phyloP scores from a whole-genome alignment of 2,797 vertebrate species.

The Carcharodon carcharias region DNA sequence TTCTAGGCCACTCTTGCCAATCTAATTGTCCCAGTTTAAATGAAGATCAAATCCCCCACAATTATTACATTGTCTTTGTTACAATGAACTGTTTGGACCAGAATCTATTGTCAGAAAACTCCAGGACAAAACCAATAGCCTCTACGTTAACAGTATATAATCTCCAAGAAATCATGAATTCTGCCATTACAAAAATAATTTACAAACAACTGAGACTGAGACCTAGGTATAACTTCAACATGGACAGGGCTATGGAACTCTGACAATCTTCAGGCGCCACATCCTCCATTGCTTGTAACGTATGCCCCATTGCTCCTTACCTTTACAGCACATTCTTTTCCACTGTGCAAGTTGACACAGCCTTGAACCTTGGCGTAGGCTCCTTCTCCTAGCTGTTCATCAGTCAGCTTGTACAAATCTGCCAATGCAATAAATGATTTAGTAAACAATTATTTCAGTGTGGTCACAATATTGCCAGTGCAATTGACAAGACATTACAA shows the following conservation, averaged over 20 bases:
- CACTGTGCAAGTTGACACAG: constrained; percentile 80
- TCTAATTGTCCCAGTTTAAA: too few relatives aligned
- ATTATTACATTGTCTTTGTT: too few relatives aligned
- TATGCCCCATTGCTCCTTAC: constrained; percentile 51
- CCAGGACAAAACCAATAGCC: not conserved
- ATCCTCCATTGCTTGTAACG: not conserved
- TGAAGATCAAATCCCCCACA: too few relatives aligned
- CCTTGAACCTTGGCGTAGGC: constrained; percentile 92
- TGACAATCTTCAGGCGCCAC: not conserved
- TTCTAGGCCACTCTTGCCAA: too few relatives aligned
- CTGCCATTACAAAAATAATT: not conserved
- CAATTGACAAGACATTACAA: not conserved
- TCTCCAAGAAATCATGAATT: not conserved
- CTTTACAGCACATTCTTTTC: constrained; percentile 89
- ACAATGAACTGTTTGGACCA: not conserved
- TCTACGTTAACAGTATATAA: not conserved
- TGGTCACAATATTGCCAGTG: not conserved
- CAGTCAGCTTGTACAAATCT: constrained; percentile 87
- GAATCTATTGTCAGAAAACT: not conserved
- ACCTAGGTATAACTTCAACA: not conserved
- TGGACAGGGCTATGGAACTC: not conserved
- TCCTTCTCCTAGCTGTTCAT: constrained; percentile 86
- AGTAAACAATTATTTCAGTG: not conserved
- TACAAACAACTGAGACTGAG: not conserved
- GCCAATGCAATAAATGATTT: constrained; percentile 38